Base-by-base conservation (phyloP, 2,113 vertebrate genomes). In the Osmerus mordax region DNA sequence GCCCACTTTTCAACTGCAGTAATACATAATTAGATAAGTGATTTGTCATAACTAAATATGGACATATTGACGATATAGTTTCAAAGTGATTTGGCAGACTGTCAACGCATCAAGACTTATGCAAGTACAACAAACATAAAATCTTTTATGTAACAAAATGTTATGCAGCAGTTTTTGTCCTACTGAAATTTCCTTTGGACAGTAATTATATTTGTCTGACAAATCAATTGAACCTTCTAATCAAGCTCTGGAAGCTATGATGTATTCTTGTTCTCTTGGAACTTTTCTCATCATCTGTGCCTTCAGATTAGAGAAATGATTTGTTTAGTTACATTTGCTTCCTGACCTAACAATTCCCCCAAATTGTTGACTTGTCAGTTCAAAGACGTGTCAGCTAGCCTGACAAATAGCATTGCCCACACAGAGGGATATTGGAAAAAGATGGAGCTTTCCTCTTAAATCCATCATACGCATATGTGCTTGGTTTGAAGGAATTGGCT, bases 161-260 rank as follows among this genome's bases (percentile, higher is more conserved):
- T 47, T 47, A 47, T 47, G 41, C 41, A 11, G 41, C 41, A 11
- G 41, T 47, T 47, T 47, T 47, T 47, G 41, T 47, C 41, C 41
- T 36, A 36, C 32, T 47, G 41, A 47, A 47, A 11, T 47, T 47
- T 9, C 3, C 60, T 5, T 23, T 16, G 12, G 14, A 15, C 13
- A 62, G n/a, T 62, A 15, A 62, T 62, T 1, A 29, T 16, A 64
- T 64, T 36, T 56, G 54, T 56, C 7, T 15, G 25, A 64, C 80
- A 64, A 83, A 76, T 75, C 73, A 2, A 73, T 79, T 70, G 79
- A 52, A 76, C 77, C 71, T 79, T 87, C 82, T 88, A 88, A 90
- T 90, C 89, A 89, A 80, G 88, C 67, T 69, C 83, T 81, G 86
- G 87, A 87, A 87, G 74, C 81, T 41, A 66, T 0, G 14, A 75